Evolutionary conservation across 1,140 invertebrate species (phyloP), one percentile per base, ranked within the genome.

Genomic region (Philopotamus ludificatus): DNA sequence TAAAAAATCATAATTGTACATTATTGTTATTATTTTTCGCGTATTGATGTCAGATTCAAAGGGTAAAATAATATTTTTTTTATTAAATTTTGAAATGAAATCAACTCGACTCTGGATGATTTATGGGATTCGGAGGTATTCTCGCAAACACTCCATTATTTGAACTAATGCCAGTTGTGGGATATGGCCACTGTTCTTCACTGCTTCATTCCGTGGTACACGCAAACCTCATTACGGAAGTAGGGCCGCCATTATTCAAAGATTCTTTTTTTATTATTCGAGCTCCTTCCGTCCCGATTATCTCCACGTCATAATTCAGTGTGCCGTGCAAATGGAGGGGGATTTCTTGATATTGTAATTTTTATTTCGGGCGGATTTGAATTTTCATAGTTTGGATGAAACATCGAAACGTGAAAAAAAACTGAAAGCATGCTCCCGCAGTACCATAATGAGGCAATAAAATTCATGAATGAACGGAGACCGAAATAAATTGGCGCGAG

Each of bases 271-370:
- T 44, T 44, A 15, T 3, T 44, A 15, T 2, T 18, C 42, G 42
- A 2, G 2, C 12, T n/a, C 47, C 39, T 21, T 15, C 22, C 39
- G 34, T n/a, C 39, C 28, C 34, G 54, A 57, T 57, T 57, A 57
- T 57, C 16, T 53, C 42, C 54, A 39, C 54, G 54, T 57, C 54
- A 28, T 57, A 57, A 57, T 57, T 57, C 54, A 57, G 34, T 54
- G 28, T 54, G 28, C 54, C 15, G 28, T 28, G 54, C n/a, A n/a
- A n/a, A n/a, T n/a, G 28, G 34, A 23, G 54, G 23, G 23, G 50
- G 22, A n/a, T n/a, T n/a, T n/a, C n/a, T n/a, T 16, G 23, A 53
- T 39, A 57, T 57, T 57, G 54, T 28, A 34, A 34, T 34, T 34
- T 34, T 34, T 34, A 34, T 34, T 34, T 34, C 12, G 4, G 4